Base-by-base conservation (phyloP, 2,888 invertebrate genomes). In the Agonopterix heracliana region DNA sequence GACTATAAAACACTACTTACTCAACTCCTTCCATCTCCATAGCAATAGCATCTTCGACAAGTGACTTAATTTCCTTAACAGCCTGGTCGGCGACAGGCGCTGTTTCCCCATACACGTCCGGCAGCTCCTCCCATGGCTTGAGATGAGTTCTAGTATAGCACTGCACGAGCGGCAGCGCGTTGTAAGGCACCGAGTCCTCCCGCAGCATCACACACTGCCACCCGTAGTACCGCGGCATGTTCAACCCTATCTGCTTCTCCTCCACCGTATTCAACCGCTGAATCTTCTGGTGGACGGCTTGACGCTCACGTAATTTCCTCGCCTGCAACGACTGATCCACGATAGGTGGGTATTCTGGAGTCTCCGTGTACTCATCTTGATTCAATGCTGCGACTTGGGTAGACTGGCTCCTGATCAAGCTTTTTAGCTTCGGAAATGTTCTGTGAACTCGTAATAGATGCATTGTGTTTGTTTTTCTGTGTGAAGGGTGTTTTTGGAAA, bases 161-260 rank as follows among this genome's bases (percentile, higher is more conserved):
- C 66, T 96, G 94, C 41, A 92, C 90, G 48, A 94, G 81, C 0
- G 91, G 89, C 69, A 96, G 75, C 44, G 91, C 90, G 76, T 94
- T 92, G 63, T 95, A 96, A 0, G 92, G 92, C 17, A 90, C 59
- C 10, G 59, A 59, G 45, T 90, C 78, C 68, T 95, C 95, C 2
- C 81, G 74, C 3, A 96, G 69, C 63, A 91, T 78, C 1, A 92
- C 75, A 50, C 91, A 90, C 64, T 90, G 90, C 86, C 92, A 96
- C 1, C 96, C 96, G 73, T 94, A 96, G 73, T 93, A 96, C 45
- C 90, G 90, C 0, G 94, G 95, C 92, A 96, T 93, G 72, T 96
- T 96, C 17, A 96, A 66, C 60, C 94, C 94, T 47, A 95, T 92
- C 61, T 95, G 89, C 69, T 97, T 97, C 72, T 96, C 95, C 81